A percentile compares a stretch with the other conserved stretches of the same genome.
These are phyloP conservation scores for Ameiurus melas DNA, from an alignment of 2,113 vertebrate species.

Conservation along the genomic window DNA sequence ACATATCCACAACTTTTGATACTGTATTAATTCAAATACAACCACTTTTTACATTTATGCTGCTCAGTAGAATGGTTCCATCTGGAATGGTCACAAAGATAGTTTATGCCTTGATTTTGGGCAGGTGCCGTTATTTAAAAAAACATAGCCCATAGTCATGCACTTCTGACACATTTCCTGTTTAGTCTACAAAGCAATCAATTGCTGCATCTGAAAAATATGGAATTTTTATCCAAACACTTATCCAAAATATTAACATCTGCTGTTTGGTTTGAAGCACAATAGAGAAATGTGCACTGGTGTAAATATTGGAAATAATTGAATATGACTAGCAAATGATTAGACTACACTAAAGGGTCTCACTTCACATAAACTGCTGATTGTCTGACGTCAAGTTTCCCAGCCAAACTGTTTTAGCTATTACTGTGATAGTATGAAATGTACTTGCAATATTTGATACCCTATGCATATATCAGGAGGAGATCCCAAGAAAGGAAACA, in stretches of 20 bases:
- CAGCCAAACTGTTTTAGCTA: background rate
- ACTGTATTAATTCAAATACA: background rate
- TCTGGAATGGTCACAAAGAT: background rate
- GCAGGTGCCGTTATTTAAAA: background rate
- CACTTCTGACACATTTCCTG: background rate
- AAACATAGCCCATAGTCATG: background rate
- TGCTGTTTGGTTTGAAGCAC: background rate
- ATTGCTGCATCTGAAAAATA: background rate
- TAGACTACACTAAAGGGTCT: background rate
- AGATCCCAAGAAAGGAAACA: slow-evolving; percentile 55
- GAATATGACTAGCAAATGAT: background rate
- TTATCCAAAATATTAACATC: background rate
- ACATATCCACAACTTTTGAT: background rate
- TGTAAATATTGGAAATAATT: background rate
- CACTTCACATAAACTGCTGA: background rate
- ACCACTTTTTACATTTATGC: background rate
- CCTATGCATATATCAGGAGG: slow-evolving; percentile 35
- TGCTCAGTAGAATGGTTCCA: background rate
- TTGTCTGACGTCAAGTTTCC: slow-evolving; percentile 17
- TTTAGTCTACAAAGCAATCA: background rate
- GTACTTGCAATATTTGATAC: slow-evolving; percentile 45
- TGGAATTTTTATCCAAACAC: background rate
- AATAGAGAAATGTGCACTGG: background rate
- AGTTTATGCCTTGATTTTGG: background rate
- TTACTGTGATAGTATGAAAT: slow-evolving; percentile 23